Evolutionary conservation across 2,113 vertebrate genomes (phyloP), one percentile per base, ranked within the genome.

Genomic region (Genyomyrus donnyi): DNA sequence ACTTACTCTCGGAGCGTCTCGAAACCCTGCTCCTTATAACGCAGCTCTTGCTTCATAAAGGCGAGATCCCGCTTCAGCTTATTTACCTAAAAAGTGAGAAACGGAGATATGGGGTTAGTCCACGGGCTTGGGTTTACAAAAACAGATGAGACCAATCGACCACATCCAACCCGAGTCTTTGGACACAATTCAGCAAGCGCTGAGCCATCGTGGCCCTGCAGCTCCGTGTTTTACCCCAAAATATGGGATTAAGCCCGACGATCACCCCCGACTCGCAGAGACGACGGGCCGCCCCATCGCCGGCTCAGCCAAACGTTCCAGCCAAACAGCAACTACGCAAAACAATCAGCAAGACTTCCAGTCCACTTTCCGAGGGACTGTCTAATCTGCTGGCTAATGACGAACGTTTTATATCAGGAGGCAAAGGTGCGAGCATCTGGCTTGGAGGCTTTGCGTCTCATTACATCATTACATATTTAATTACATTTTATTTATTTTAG

Each of bases 11-110:
- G 97, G 88, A 99, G 94, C 0, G 98, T 99, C 94, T 98, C 96
- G 87, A 97, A 98, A 92, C 98, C 98, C 93, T 97, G 97, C 91
- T 99, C 98, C 94, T 99, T 99, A 93, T 96, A 98, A 92, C 97
- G 97, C 27, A 99, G 96, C 92, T 99, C 98, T 90, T 98, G 98
- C 91, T 97, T 97, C 95, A 99, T 98, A 39, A 96, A 97, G 93
- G 97, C 96, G 94, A 99, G 96, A 94, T 99, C 98, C 93, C 97
- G 96, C 96, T 98, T 99, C 93, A 99, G 95, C 93, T 98, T 98
- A 94, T 97, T 98, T 92, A 99, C 98, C 98, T 99, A 93, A 89
- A 52, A 89, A 58, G 46, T 35, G 9, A 49, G 13, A 46, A 39
- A 50, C 17, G 24, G 27, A 87, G 86, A 24, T n/a, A 45, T 24